Base-by-base conservation (phyloP, 2,797 vertebrate genomes). In the Coregonus sp. region DNA sequence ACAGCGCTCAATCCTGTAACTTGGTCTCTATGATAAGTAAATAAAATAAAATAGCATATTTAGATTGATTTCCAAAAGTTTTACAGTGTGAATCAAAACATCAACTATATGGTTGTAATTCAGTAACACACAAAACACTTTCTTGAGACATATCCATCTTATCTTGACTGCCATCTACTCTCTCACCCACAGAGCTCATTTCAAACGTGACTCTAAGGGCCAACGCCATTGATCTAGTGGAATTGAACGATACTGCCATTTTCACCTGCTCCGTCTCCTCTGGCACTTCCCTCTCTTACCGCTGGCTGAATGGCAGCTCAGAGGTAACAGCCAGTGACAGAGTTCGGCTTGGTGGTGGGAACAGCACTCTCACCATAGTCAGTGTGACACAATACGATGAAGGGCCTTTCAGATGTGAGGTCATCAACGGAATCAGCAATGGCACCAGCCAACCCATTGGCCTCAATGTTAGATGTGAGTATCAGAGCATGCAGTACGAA, bases 391-490 rank as follows among this genome's bases (percentile, higher is more conserved):
- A 81, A 63, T 61, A 86, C 18, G 81, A 94, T 1, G 1, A 51
- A 50, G 94, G 93, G 1, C 82, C 82, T 0, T 93, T 89, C 82
- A 78, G 0, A 9, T 95, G 94, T 81, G 77, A 75, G 1, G 93
- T 90, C 83, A 84, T 70, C 29, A 95, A 95, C 15, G 79, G 74
- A 40, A 0, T 94, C 74, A 94, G 89, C 73, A 0, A 72, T 5
- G 76, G 2, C 40, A 75, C 70, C 4, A 94, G 91, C 61, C 0
- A 0, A 0, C 4, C 75, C 3, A 15, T 92, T 0, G 1, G 2
- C 35, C 89, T 95, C 31, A 87, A 72, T 74, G 74, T 95, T 82
- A 93, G 78, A 87, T 94, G 94, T 95, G 77, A 93, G 94, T 63
- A 35, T 51, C 40, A 66, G 11, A 33, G 16, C 52, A 25, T 16